These are phyloP conservation scores for Apis florea DNA, from an alignment of 1,140 invertebrate species.

Conservation along the genomic window DNA sequence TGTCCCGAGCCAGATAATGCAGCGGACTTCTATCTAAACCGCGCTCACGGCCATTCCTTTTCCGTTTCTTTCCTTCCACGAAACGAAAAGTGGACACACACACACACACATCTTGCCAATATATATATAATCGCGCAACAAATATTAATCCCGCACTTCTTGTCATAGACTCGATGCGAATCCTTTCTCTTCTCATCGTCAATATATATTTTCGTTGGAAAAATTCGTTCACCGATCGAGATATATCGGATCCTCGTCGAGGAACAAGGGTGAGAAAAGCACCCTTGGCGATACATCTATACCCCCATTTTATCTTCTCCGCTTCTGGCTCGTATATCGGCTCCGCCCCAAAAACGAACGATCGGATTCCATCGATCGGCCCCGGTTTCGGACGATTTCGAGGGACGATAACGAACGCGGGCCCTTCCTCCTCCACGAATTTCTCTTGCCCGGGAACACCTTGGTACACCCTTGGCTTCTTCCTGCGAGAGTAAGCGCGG, in stretches of 20 bases:
- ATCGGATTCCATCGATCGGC: conserved; percentile 37
- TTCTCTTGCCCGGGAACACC: conserved; percentile 29
- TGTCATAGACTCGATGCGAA: too few species aligned
- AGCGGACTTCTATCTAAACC: conserved; percentile 4
- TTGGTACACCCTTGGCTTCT: conserved; percentile 35
- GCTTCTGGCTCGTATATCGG: conserved; percentile 2
- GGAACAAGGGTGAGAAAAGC: background rate
- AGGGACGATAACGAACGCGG: conserved; percentile 44
- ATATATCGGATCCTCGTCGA: too few species aligned
- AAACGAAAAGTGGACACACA: conserved; percentile 42
- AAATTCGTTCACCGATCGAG: too few species aligned
- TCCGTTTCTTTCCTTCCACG: background rate
- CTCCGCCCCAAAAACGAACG: background rate
- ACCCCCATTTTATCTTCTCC: conserved; percentile 37
- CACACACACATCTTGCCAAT: too few species aligned
- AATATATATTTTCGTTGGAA: too few species aligned
- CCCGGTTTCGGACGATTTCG: conserved; percentile 45
- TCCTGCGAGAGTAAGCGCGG: background rate
- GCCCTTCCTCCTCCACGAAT: conserved; percentile 12
- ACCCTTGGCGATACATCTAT: background rate
- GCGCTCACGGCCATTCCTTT: background rate
- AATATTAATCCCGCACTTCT: too few species aligned
- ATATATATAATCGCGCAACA: too few species aligned
- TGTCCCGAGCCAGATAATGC: conserved; percentile 18
- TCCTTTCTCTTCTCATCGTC: too few species aligned